phyloP scores from a whole-genome alignment of 2,888 invertebrate species.

The Troides helena region DNA sequence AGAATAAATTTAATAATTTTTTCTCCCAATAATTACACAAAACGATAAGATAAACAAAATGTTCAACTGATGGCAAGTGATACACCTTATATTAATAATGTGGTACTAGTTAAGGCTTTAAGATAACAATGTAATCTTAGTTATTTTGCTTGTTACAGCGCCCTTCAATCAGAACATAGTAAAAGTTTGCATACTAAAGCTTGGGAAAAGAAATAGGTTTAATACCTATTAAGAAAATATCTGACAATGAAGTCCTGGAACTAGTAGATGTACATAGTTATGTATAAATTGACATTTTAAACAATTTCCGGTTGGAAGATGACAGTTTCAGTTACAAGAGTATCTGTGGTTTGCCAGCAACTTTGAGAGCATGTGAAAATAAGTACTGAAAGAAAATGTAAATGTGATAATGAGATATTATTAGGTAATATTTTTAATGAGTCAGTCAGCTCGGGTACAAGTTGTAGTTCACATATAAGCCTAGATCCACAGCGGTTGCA shows the following conservation, averaged over 20 bases:
- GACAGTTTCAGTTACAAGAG: slow-evolving; percentile 84
- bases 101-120: background rate
- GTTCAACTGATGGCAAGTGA: too few species aligned
- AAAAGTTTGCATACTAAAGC: too few species aligned
- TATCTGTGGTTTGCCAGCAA: slow-evolving; percentile 89
- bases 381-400: slow-evolving; percentile 93
- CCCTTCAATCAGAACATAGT: too few species aligned
- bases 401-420: slow-evolving; percentile 72
- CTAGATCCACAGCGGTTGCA: slow-evolving; percentile 87
- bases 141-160: too few species aligned
- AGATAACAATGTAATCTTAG: too few species aligned
- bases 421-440: slow-evolving; percentile 81
- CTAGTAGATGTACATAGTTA: background rate
- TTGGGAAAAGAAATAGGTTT: too few species aligned
- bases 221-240: too few species aligned
- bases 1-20: background rate
- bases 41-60: too few species aligned
- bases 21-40: too few species aligned
- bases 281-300: slow-evolving; percentile 37
- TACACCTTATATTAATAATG: background rate
- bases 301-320: slow-evolving; percentile 87
- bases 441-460: slow-evolving; percentile 89
- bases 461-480: slow-evolving; percentile 89
- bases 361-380: slow-evolving; percentile 91
- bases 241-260: too few species aligned